A percentile compares a stretch with the other conserved stretches of the same genome.
These are phyloP conservation scores for Urocynchramus pylzowi DNA, from an alignment of 2,113 vertebrate genomes.

Conservation along the genomic window DNA sequence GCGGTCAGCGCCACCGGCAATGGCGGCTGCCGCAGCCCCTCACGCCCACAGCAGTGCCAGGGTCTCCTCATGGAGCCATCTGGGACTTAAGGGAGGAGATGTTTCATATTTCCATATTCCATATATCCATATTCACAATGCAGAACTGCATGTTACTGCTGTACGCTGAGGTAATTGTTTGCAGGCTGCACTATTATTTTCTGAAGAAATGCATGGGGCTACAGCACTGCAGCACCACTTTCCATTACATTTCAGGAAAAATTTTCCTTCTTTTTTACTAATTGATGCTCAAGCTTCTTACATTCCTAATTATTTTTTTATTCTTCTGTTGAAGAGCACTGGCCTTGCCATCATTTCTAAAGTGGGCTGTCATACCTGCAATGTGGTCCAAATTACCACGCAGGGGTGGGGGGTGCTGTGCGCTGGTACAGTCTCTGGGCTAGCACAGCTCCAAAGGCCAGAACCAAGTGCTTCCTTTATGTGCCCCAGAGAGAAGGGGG, in stretches of 20 bases:
- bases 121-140: no score
- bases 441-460: background rate
- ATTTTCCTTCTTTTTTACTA: background rate
- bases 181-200: background rate
- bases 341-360: background rate
- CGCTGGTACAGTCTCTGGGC: rapidly evolving
- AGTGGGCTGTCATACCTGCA: background rate
- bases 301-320: background rate
- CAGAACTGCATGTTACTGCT: background rate
- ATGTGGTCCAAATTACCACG: rapidly evolving
- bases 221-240: background rate
- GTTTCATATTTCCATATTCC: no score
- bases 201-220: rapidly evolving
- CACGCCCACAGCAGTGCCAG: background rate
- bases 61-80: background rate
- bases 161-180: background rate
- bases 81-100: background rate
- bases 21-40: rapidly evolving
- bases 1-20: background rate
- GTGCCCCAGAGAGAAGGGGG: background rate
- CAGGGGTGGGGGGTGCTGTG: rapidly evolving
- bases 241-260: background rate
- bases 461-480: background rate
- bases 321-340: background rate
- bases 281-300: background rate